Evolutionary conservation across 2,888 invertebrate species (phyloP).

Genomic region (Saturnia japonica): DNA sequence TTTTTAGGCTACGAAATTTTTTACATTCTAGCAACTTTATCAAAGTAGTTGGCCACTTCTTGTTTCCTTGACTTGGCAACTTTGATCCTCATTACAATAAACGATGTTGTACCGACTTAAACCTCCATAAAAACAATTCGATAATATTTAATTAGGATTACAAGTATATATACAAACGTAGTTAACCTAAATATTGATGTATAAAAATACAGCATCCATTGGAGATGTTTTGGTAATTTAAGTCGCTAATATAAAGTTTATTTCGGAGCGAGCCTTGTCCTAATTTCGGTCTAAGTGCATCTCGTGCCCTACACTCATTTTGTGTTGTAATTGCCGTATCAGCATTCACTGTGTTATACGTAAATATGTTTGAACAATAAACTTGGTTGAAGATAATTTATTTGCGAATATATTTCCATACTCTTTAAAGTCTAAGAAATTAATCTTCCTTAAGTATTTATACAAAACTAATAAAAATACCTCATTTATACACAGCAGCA

Average conservation of each 20-base stretch:
- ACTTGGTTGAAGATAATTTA: neutral
- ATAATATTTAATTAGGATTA: conserved; percentile 21
- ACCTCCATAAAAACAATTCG: conserved; percentile 19
- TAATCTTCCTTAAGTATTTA: neutral
- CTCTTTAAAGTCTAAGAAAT: neutral
- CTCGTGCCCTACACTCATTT: conserved; percentile 27
- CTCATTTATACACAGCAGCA: neutral
- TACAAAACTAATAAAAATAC: neutral
- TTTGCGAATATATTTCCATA: neutral
- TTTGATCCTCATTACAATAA: conserved; percentile 31
- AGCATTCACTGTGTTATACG: neutral
- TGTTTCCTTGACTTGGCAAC: no score
- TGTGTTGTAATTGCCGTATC: conserved; percentile 13
- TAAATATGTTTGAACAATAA: neutral
- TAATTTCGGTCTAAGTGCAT: conserved; percentile 41
- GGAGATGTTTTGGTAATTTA: conserved; percentile 56
- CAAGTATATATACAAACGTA: conserved; percentile 24
- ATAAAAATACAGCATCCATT: conserved; percentile 47
- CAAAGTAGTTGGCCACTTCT: no score
- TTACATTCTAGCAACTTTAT: no score
- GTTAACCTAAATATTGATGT: conserved; percentile 59
- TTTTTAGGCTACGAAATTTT: no score
- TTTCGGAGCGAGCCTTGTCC: conserved; percentile 56
- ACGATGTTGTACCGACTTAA: conserved; percentile 32
- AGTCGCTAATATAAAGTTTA: conserved; percentile 54